Percentiles rank a stretch among this genome's conserved stretches.
These are phyloP conservation scores for Drosophila malerkotliana DNA, from an alignment of 1,140 invertebrate species.

Conservation along the genomic window DNA sequence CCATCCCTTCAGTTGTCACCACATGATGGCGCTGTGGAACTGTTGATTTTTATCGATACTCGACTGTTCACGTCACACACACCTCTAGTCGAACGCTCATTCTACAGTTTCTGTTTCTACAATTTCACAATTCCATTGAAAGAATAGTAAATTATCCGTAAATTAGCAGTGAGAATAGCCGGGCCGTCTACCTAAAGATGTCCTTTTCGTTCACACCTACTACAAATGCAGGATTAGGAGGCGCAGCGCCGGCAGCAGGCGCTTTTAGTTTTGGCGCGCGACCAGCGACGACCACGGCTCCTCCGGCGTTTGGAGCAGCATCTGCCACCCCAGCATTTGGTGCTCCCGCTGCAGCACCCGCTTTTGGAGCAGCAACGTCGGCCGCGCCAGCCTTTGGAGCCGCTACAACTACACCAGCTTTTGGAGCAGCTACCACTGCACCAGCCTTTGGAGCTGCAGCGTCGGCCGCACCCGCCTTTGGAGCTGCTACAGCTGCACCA, in stretches of 20 bases:
- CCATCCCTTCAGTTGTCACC: too few species aligned
- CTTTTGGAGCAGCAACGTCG: constrained; percentile 23
- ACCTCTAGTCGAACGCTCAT: too few species aligned
- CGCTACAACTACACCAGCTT: constrained; percentile 13
- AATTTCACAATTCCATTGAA: background rate
- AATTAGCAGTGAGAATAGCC: constrained; percentile 5
- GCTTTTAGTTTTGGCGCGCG: constrained; percentile 73
- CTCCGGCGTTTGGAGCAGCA: constrained; percentile 24
- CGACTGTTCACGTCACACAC: too few species aligned
- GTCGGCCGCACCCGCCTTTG: background rate
- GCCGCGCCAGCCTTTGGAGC: constrained; percentile 23
- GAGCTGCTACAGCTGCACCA: constrained; percentile 5
- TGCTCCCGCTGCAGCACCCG: constrained; percentile 2
- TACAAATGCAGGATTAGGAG: constrained; percentile 46
- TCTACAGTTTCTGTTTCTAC: too few species aligned
- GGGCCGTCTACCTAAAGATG: constrained; percentile 39
- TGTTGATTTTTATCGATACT: too few species aligned
- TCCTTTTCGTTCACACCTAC: constrained; percentile 71
- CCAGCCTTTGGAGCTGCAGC: constrained; percentile 22
- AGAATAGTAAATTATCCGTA: background rate
- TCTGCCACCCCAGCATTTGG: constrained; percentile 34
- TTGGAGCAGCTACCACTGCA: constrained; percentile 28
- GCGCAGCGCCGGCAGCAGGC: constrained; percentile 35
- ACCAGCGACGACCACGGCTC: constrained; percentile 40
- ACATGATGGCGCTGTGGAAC: too few species aligned